Evolutionary conservation across 2,888 invertebrate genomes (phyloP).

Genomic region (Dasysyrphus tricinctus): DNA sequence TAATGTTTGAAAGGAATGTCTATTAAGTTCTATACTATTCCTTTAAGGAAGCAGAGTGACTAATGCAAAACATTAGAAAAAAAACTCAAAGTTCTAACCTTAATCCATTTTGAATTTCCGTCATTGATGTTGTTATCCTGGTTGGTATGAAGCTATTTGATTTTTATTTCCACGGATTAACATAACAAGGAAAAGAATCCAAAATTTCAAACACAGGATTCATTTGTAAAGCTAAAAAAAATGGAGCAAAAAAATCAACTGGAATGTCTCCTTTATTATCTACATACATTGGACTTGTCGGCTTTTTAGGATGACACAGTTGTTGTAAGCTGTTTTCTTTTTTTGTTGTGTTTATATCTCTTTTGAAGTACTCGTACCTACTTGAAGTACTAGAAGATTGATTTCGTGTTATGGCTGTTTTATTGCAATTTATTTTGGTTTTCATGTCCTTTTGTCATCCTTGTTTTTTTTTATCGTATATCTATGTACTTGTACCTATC

Average conservation of each 20-base stretch:
- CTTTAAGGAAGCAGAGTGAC: not conserved
- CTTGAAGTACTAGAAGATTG: constrained; percentile 59
- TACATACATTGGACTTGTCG: constrained; percentile 25
- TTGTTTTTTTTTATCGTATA: not conserved
- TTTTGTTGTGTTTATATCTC: not conserved
- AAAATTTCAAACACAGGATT: not conserved
- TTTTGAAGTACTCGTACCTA: constrained; percentile 3
- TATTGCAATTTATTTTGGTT: constrained; percentile 48
- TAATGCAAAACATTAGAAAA: not conserved
- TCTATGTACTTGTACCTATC: not conserved
- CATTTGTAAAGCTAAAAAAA: no score
- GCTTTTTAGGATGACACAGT: constrained; percentile 44
- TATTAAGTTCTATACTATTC: not conserved
- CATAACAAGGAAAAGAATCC: not conserved
- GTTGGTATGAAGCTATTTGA: not conserved
- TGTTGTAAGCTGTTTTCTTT: not conserved
- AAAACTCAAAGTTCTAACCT: not conserved
- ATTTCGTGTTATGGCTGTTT: constrained; percentile 69
- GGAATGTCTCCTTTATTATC: constrained; percentile 1
- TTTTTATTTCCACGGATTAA: constrained; percentile 15
- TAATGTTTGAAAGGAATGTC: not conserved
- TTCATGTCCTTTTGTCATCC: constrained; percentile 31
- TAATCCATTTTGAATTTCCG: not conserved
- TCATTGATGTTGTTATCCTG: not conserved
- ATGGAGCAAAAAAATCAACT: constrained; percentile 24